phyloP scores from a whole-genome alignment of 2,113 vertebrate genomes.

The Erythrocercus mccallii region DNA sequence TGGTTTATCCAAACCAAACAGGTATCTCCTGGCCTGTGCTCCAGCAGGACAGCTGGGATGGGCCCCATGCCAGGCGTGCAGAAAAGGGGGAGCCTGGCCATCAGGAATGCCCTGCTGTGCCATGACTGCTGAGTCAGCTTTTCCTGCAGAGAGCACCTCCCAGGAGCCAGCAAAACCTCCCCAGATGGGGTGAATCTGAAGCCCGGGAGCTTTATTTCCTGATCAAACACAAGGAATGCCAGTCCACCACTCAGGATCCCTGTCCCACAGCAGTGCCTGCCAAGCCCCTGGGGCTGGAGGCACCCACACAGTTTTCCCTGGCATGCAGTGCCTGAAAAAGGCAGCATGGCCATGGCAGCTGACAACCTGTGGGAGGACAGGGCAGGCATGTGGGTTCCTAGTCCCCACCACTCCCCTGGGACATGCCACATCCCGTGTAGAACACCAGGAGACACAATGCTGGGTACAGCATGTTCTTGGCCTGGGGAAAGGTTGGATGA shows the following conservation, averaged over 20 bases:
- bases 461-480: background rate
- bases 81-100: background rate
- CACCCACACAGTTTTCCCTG: background rate
- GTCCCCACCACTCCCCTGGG: background rate
- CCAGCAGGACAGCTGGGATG: fast-evolving
- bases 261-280: fast-evolving
- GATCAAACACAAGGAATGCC: fast-evolving
- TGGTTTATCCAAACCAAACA: fast-evolving
- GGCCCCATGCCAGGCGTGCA: background rate
- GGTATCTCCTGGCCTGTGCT: fast-evolving
- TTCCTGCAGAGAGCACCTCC: background rate
- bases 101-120: fast-evolving
- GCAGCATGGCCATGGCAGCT: fast-evolving
- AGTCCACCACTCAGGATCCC: fast-evolving
- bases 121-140: fast-evolving
- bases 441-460: fast-evolving
- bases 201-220: background rate
- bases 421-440: fast-evolving
- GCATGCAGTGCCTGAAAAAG: background rate
- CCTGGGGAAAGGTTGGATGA: background rate
- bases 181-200: fast-evolving
- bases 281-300: background rate
- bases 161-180: background rate
- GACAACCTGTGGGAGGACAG: background rate
- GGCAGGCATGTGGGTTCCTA: background rate